phyloP scores from a whole-genome alignment of 2,888 invertebrate species.

The Abrostola triplasia region DNA sequence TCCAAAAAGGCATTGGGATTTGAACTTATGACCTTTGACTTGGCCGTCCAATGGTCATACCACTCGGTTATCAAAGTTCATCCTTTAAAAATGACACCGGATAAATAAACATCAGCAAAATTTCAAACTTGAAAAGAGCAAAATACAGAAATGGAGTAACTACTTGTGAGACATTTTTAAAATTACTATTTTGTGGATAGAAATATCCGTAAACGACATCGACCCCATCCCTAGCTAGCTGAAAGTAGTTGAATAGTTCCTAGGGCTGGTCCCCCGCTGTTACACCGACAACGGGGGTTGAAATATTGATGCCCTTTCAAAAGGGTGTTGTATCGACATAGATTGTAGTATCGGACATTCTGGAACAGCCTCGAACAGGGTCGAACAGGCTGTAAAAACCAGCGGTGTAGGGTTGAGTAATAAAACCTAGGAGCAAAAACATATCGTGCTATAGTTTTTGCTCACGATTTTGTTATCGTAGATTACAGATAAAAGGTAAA shows the following conservation, averaged over 20 bases:
- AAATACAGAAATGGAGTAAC: no score
- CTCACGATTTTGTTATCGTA: no score
- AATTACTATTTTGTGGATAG: background rate
- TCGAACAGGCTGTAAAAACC: no score
- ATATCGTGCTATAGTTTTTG: background rate
- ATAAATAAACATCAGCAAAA: no score
- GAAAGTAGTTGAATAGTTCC: constrained; percentile 42
- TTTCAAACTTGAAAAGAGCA: no score
- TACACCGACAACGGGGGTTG: constrained; percentile 26
- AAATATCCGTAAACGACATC: constrained; percentile 1
- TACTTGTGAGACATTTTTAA: background rate
- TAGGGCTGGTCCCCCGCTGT: constrained; percentile 11
- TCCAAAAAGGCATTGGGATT: no score
- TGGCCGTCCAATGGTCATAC: no score
- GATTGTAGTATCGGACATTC: background rate
- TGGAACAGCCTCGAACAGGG: background rate
- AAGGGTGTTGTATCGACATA: constrained; percentile 8
- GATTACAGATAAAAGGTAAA: no score
- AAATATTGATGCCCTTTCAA: constrained; percentile 38
- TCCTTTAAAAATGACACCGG: no score
- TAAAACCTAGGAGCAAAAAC: background rate
- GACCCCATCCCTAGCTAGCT: constrained; percentile 21
- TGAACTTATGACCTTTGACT: no score
- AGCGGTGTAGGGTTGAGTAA: background rate
- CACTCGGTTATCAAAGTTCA: no score